phyloP scores from a whole-genome alignment of 2,113 vertebrate genomes.

The Forbesichthys papilliferus region DNA sequence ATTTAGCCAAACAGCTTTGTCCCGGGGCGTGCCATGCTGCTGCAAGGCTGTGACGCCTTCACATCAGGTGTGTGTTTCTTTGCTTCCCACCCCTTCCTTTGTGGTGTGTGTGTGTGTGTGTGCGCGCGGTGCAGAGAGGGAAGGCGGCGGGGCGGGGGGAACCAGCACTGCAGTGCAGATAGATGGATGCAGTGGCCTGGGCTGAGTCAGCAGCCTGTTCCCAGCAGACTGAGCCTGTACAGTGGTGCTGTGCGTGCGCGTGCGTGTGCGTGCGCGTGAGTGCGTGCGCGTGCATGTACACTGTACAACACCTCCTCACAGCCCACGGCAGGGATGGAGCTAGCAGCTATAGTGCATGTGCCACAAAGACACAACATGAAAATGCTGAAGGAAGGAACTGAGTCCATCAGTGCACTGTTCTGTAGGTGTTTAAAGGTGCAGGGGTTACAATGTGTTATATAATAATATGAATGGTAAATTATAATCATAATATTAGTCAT shows the following conservation, averaged over 20 bases:
- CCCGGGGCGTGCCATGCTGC: constrained; percentile 50
- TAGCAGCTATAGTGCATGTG: too few species aligned
- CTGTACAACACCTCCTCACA: constrained; percentile 55
- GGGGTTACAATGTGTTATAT: neutral
- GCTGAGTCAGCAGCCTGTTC: constrained; percentile 77
- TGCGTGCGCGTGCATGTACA: neutral
- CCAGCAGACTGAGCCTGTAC: constrained; percentile 65
- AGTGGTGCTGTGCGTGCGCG: constrained; percentile 19
- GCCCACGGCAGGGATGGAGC: neutral
- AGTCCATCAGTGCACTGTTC: too few species aligned
- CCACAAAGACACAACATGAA: too few species aligned
- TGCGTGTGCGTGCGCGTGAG: too few species aligned
- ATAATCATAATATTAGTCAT: neutral
- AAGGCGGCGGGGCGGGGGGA: constrained; percentile 46
- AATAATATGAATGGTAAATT: neutral
- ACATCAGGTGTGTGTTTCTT: constrained; percentile 10
- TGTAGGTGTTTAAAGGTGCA: too few species aligned
- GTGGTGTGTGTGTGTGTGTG: constrained; percentile 23
- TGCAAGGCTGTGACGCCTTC: constrained; percentile 33
- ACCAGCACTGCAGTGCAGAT: constrained; percentile 77
- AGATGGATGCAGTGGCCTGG: constrained; percentile 74
- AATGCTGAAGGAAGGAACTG: too few species aligned
- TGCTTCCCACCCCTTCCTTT: neutral
- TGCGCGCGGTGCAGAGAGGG: constrained; percentile 18
- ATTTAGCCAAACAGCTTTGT: neutral